These are phyloP conservation scores for Amniataba percoides DNA, from an alignment of 2,797 vertebrate genomes.

Conservation along the genomic window DNA sequence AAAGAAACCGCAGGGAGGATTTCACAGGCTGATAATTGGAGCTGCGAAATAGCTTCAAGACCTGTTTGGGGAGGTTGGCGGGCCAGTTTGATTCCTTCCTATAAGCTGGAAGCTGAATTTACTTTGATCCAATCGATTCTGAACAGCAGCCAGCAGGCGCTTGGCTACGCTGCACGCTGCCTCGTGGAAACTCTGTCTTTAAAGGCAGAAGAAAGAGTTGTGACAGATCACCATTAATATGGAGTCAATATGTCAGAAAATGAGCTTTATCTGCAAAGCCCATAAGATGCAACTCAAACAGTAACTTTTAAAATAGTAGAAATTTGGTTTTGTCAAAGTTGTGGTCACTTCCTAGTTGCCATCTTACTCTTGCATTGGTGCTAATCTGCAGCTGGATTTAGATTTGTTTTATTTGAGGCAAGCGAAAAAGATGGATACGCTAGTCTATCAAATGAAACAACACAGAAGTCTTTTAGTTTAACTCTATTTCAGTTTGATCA, in stretches of 20 bases:
- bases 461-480: not conserved
- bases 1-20: not conserved
- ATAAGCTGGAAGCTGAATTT: conserved; percentile 5
- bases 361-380: not conserved
- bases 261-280: not conserved
- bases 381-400: not conserved
- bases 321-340: not conserved
- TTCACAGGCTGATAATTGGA: conserved; percentile 17
- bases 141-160: conserved; percentile 14
- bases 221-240: not conserved
- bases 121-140: conserved; percentile 7
- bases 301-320: not conserved
- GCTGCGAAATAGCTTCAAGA: conserved; percentile 21
- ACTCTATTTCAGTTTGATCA: not conserved
- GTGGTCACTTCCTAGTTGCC: not conserved
- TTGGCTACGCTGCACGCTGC: conserved; percentile 3
- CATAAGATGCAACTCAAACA: not conserved
- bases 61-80: not conserved
- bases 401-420: not conserved
- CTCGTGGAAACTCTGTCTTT: conserved; percentile 19
- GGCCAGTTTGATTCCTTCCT: conserved; percentile 12
- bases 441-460: not conserved
- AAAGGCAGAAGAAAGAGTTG: not conserved
- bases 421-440: too few relatives aligned
- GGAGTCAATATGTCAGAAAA: not conserved